Conservation (phyloP, 64 coral and sea anemone species). For the Catalaphyllia jardinei region DNA sequence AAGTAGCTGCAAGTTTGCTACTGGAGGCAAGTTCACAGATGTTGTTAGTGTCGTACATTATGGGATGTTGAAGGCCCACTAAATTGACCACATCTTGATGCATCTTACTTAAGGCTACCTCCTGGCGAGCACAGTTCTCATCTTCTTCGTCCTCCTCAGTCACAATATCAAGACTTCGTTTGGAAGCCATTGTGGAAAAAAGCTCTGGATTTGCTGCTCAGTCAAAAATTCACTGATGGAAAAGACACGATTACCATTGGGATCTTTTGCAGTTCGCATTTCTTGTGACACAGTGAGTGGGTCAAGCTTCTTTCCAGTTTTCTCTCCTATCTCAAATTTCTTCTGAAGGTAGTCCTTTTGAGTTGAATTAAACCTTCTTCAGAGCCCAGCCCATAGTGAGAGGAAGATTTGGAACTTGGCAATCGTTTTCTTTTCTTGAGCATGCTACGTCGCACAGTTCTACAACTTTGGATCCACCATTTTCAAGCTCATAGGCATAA, state of each 20-base stretch:
- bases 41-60: slow-evolving; percentile 34
- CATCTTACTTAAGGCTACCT: slow-evolving; percentile 5
- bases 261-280: background rate
- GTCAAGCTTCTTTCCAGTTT: slow-evolving; percentile 43
- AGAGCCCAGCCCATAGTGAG: slow-evolving; percentile 43
- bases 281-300: background rate
- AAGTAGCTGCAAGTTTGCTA: slow-evolving; percentile 17
- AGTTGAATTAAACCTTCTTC: slow-evolving; percentile 28
- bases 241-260: slow-evolving; percentile 4
- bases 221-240: background rate
- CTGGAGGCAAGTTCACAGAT: slow-evolving; percentile 40
- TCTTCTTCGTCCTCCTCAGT: slow-evolving; percentile 37
- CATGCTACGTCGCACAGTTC: background rate
- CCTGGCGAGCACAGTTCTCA: background rate
- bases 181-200: slow-evolving; percentile 4
- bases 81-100: background rate
- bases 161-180: slow-evolving; percentile 26
- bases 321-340: slow-evolving; percentile 45
- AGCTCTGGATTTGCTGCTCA: slow-evolving; percentile 1
- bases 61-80: slow-evolving; percentile 16
- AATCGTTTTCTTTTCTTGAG: background rate
- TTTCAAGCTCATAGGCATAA: too few species aligned
- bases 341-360: slow-evolving; percentile 22
- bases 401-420: background rate
- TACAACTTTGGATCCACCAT: too few species aligned